phyloP scores from a whole-genome alignment of 2,113 vertebrate genomes.

The Cavia porcellus region DNA sequence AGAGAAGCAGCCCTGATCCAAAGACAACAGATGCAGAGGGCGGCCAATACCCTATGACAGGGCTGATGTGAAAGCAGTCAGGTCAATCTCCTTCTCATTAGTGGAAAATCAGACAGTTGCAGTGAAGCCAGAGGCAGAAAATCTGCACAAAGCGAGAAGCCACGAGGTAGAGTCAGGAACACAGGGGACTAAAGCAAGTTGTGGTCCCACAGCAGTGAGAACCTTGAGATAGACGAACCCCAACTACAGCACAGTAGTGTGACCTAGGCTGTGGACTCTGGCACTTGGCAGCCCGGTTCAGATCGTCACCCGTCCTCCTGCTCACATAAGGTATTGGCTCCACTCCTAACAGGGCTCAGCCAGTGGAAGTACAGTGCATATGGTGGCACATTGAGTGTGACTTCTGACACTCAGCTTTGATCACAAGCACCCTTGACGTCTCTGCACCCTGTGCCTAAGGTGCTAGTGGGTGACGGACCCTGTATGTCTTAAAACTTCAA shows the following conservation, averaged over 20 bases:
- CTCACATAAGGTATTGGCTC: accelerated
- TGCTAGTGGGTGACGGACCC: not conserved
- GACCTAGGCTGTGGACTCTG: not conserved
- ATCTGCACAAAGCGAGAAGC: not conserved
- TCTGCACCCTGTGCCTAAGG: not conserved
- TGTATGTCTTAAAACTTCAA: not conserved
- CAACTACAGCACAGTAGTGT: not conserved
- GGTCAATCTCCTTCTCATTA: not conserved
- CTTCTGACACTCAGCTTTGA: not conserved
- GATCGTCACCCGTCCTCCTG: not conserved
- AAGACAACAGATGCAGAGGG: not conserved
- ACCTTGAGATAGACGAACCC: not conserved
- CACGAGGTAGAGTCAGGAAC: not conserved
- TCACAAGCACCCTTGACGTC: not conserved
- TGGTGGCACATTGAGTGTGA: not conserved
- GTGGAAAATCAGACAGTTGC: not conserved
- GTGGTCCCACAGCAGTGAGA: not conserved
- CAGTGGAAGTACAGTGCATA: accelerated
- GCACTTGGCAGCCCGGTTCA: not conserved
- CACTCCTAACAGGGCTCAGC: not conserved
- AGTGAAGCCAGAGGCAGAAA: not conserved
- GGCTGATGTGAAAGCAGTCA: not conserved
- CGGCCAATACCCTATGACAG: too few relatives aligned
- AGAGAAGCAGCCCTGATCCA: not conserved
- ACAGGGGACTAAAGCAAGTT: not conserved